These are phyloP conservation scores for Anser brachyrhynchus DNA, from an alignment of 2,113 vertebrate genomes.

Conservation along the genomic window DNA sequence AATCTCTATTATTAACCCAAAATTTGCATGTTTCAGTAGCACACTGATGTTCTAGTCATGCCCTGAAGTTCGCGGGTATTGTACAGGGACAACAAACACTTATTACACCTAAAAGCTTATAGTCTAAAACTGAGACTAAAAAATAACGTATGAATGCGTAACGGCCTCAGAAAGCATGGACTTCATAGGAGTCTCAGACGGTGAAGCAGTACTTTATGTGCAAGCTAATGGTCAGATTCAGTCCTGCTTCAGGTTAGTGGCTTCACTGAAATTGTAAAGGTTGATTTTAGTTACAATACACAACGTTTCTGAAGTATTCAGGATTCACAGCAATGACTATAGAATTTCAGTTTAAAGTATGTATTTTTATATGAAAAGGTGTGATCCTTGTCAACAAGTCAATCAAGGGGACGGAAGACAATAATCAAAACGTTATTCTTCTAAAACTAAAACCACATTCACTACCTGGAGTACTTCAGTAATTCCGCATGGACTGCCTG, in stretches of 20 bases:
- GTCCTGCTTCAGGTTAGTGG: not conserved
- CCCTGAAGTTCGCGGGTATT: not conserved
- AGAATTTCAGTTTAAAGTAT: not conserved
- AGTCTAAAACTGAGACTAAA: not conserved
- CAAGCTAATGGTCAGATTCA: not conserved
- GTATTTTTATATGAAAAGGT: not conserved
- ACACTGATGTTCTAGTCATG: not conserved
- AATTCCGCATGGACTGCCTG: not conserved
- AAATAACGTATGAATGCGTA: not conserved
- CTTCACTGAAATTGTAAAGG: not conserved
- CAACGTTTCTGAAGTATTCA: not conserved
- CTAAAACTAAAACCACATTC: not conserved
- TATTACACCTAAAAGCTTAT: not conserved
- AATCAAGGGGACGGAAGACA: not conserved
- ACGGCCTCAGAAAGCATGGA: not conserved
- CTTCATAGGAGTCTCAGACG: not conserved
- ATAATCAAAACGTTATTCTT: not conserved
- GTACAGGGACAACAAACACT: not conserved
- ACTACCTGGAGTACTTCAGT: not conserved
- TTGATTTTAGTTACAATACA: not conserved
- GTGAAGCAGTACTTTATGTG: not conserved
- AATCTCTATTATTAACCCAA: not conserved
- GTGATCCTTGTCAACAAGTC: not conserved
- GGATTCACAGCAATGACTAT: not conserved
- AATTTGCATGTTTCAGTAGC: not conserved